Evolutionary conservation across 2,888 invertebrate genomes (phyloP).

Genomic region (Brachycybe producta): DNA sequence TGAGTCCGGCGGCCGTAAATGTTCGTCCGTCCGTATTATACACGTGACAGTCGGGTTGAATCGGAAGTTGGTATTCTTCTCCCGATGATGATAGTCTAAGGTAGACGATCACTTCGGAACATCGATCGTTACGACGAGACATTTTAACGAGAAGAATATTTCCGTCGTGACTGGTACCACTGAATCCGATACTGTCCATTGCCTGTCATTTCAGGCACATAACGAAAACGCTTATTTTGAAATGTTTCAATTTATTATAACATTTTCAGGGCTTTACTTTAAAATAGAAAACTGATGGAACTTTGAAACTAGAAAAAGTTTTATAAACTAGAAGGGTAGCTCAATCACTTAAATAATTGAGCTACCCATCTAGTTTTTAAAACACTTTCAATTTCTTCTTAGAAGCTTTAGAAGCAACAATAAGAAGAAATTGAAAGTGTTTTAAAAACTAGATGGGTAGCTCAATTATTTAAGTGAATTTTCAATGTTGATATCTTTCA

Average conservation of each 20-base stretch:
- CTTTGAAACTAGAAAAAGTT: too few relatives aligned
- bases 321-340: too few relatives aligned
- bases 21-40: conserved; percentile 2
- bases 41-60: neutral
- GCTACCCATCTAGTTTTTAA: too few relatives aligned
- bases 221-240: neutral
- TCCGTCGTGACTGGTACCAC: neutral
- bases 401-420: too few relatives aligned
- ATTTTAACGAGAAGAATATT: neutral
- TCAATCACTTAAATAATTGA: too few relatives aligned
- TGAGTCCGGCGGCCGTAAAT: neutral
- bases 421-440: too few relatives aligned
- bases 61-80: neutral
- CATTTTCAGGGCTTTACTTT: neutral
- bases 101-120: neutral
- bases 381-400: too few relatives aligned
- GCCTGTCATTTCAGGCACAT: too few relatives aligned
- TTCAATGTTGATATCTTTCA: too few relatives aligned
- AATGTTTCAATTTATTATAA: neutral
- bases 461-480: too few relatives aligned
- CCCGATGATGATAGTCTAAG: neutral
- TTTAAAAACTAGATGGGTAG: too few relatives aligned
- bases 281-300: too few relatives aligned
- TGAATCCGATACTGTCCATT: neutral
- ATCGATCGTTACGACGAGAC: neutral